phyloP scores from a whole-genome alignment of 2,888 invertebrate species.

The Tupiocoris notatus region DNA sequence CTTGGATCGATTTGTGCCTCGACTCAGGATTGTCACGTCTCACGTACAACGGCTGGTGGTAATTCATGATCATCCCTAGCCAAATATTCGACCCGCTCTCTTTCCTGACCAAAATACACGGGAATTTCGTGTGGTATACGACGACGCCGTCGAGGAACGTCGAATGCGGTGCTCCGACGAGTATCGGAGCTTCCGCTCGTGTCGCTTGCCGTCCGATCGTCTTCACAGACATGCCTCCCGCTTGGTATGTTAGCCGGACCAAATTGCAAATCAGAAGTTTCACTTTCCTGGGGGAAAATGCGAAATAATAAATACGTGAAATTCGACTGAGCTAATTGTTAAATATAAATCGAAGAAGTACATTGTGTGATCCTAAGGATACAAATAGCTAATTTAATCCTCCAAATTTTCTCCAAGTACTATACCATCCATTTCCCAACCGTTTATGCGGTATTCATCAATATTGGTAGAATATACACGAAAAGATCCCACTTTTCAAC shows the following conservation, averaged over 20 bases:
- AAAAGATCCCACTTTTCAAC: no score
- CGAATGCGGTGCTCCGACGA: slow-evolving; percentile 85
- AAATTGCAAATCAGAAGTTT: slow-evolving; percentile 59
- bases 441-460: no score
- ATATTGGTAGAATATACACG: no score
- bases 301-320: no score
- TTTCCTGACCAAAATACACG: slow-evolving; percentile 78
- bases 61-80: slow-evolving; percentile 87
- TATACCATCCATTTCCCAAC: no score
- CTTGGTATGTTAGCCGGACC: slow-evolving; percentile 28
- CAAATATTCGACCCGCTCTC: slow-evolving; percentile 77
- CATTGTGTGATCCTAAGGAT: not conserved
- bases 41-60: slow-evolving; percentile 93
- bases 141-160: slow-evolving; percentile 85
- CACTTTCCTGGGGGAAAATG: slow-evolving; percentile 45
- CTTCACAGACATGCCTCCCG: slow-evolving; percentile 72
- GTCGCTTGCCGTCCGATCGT: slow-evolving; percentile 74
- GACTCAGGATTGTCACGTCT: slow-evolving; percentile 91
- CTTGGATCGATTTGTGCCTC: slow-evolving; percentile 82
- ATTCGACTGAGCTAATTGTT: not conserved
- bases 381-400: no score
- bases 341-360: no score
- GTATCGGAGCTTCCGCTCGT: slow-evolving; percentile 76
- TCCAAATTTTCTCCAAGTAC: no score
- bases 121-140: slow-evolving; percentile 77